These are phyloP conservation scores for Eulimnadia texana DNA, from an alignment of 1,140 invertebrate species.

Conservation along the genomic window DNA sequence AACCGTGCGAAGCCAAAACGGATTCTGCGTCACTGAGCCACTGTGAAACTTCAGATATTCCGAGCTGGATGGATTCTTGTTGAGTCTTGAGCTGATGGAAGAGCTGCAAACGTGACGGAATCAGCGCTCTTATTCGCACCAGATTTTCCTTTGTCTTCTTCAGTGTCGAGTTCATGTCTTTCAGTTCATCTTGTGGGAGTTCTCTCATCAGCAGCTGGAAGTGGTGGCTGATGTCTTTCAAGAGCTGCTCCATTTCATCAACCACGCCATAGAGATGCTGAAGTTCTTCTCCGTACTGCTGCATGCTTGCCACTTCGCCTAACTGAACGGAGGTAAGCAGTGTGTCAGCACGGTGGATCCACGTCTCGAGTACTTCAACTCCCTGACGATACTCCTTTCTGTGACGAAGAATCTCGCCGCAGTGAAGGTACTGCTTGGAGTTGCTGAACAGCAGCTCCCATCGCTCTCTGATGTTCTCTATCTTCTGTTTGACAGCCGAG, in stretches of 20 bases:
- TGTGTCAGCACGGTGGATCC: constrained; percentile 61
- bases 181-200: constrained; percentile 75
- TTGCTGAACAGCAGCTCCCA: constrained; percentile 68
- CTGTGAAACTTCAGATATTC: constrained; percentile 61
- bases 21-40: constrained; percentile 76
- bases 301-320: constrained; percentile 58
- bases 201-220: constrained; percentile 82
- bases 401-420: constrained; percentile 67
- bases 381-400: constrained; percentile 63
- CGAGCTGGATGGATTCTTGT: constrained; percentile 73
- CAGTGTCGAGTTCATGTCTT: constrained; percentile 71
- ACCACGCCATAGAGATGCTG: constrained; percentile 62
- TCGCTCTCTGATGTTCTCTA: constrained; percentile 48
- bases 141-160: constrained; percentile 76
- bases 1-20: constrained; percentile 43
- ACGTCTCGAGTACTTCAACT: constrained; percentile 55
- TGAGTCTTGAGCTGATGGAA: constrained; percentile 73
- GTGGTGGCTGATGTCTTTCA: constrained; percentile 73
- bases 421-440: constrained; percentile 71
- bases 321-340: constrained; percentile 47
- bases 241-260: constrained; percentile 72
- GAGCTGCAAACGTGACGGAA: constrained; percentile 60
- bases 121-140: constrained; percentile 59
- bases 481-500: constrained; percentile 55
- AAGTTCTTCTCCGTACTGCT: constrained; percentile 61